Percentiles rank a stretch among this genome's conserved stretches.
These are phyloP conservation scores for Bombyx huttoni DNA, from an alignment of 2,888 invertebrate species.

Conservation along the genomic window DNA sequence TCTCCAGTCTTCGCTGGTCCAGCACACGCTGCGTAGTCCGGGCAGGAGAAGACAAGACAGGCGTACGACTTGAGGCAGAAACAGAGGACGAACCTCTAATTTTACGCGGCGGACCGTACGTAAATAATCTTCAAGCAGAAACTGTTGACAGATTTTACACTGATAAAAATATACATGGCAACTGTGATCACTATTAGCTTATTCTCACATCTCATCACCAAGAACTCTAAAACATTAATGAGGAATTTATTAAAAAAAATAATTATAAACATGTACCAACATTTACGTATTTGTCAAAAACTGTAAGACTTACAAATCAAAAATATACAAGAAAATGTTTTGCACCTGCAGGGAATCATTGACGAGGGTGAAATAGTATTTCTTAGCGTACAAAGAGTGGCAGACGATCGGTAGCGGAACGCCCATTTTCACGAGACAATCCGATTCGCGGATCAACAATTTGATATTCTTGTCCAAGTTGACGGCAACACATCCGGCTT, in stretches of 20 bases:
- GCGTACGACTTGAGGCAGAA: slow-evolving; percentile 88
- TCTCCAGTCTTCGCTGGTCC: slow-evolving; percentile 90
- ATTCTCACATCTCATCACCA: too few species aligned
- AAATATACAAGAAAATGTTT: too few species aligned
- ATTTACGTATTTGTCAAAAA: too few species aligned
- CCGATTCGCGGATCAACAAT: slow-evolving; percentile 85
- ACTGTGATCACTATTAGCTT: too few species aligned
- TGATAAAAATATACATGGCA: too few species aligned
- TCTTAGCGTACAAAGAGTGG: slow-evolving; percentile 82
- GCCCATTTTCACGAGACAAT: slow-evolving; percentile 86
- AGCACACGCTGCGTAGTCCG: slow-evolving; percentile 83
- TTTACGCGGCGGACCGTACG: slow-evolving; percentile 82
- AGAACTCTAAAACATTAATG: too few species aligned
- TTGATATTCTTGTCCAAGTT: slow-evolving; percentile 84
- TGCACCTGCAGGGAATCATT: slow-evolving; percentile 80
- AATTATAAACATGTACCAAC: too few species aligned
- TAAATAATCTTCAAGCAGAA: slow-evolving; percentile 83
- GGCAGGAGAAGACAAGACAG: slow-evolving; percentile 87
- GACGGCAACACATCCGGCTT: slow-evolving; percentile 77
- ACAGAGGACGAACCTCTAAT: slow-evolving; percentile 89
- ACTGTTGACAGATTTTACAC: slow-evolving; percentile 45
- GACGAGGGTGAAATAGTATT: slow-evolving; percentile 81
- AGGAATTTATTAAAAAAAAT: too few species aligned
- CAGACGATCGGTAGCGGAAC: slow-evolving; percentile 87
- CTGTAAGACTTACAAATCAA: too few species aligned